A percentile compares a stretch with the other conserved stretches of the same genome.
Evolutionary conservation across 2,888 invertebrate species (phyloP).

Genomic region (Mylabris sibirica): DNA sequence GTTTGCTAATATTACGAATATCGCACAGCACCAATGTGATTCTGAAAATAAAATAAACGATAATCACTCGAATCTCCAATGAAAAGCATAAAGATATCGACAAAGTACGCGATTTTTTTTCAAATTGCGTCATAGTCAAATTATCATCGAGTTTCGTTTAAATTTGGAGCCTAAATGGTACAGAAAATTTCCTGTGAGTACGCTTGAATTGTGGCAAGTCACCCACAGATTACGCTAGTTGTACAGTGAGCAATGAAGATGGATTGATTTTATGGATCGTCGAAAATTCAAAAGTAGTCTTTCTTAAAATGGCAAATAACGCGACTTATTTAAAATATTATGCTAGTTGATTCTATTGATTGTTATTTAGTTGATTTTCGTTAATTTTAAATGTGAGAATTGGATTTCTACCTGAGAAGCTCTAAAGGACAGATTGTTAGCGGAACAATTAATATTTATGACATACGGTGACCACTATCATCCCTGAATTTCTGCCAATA

Average conservation of each 20-base stretch:
- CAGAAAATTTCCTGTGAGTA: background rate
- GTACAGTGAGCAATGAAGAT: background rate
- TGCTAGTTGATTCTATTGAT: background rate
- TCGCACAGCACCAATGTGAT: conserved; percentile 4
- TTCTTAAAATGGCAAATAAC: background rate
- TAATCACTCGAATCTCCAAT: background rate
- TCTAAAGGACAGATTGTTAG: conserved; percentile 39
- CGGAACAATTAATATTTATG: conserved; percentile 39
- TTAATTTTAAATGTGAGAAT: background rate
- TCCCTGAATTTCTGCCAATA: background rate
- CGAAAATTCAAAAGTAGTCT: background rate
- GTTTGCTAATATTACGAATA: background rate
- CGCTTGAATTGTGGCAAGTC: background rate
- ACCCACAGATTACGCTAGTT: background rate
- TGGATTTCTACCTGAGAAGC: conserved; percentile 27
- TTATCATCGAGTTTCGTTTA: background rate
- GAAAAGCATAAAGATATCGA: background rate
- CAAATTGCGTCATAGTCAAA: too few relatives aligned
- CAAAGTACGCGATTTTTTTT: too few relatives aligned
- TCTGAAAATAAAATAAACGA: conserved; percentile 1
- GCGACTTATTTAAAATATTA: background rate
- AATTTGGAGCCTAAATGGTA: background rate
- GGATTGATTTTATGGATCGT: background rate
- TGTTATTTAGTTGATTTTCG: background rate
- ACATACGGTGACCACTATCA: conserved; percentile 37